A percentile compares a stretch with the other conserved stretches of the same genome.
These are phyloP conservation scores for Poecilia velifera DNA, from an alignment of 2,797 vertebrate genomes.

Conservation along the genomic window DNA sequence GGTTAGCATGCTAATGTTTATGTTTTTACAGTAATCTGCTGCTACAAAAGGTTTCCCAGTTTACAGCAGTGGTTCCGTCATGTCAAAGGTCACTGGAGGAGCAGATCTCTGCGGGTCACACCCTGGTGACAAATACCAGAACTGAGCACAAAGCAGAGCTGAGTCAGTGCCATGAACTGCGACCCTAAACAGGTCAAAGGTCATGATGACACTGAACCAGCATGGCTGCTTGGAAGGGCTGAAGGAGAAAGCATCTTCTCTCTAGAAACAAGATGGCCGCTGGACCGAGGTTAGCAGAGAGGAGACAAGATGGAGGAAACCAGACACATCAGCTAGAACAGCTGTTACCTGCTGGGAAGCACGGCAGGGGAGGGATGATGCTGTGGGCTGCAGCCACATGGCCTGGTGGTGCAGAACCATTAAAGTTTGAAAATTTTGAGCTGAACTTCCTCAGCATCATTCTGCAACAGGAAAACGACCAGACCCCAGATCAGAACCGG, in stretches of 20 bases:
- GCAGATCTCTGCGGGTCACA: slow-evolving; percentile 1
- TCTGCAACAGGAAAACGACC: too few species aligned
- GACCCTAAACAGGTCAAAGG: not conserved
- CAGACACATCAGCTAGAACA: too few species aligned
- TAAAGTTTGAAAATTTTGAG: too few species aligned
- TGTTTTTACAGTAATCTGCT: too few species aligned
- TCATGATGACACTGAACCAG: not conserved
- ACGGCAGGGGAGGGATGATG: not conserved
- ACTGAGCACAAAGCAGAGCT: not conserved
- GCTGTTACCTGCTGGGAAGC: not conserved
- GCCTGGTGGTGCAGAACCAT: not conserved
- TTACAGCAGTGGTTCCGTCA: not conserved
- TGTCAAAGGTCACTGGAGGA: not conserved
- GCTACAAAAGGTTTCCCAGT: not conserved
- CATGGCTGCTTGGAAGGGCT: not conserved
- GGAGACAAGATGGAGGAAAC: too few species aligned
- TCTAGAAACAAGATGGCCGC: not conserved
- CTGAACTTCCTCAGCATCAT: too few species aligned
- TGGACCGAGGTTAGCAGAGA: not conserved
- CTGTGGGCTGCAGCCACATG: not conserved
- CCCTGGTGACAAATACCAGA: slow-evolving; percentile 12
- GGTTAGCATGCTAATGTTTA: too few species aligned
- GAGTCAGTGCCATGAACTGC: not conserved
- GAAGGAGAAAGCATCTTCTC: not conserved
- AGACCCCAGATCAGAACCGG: too few species aligned